A percentile compares a stretch with the other conserved stretches of the same genome.
phyloP scores from a whole-genome alignment of 2,888 invertebrate genomes.

The Chymomyza caudatula region DNA sequence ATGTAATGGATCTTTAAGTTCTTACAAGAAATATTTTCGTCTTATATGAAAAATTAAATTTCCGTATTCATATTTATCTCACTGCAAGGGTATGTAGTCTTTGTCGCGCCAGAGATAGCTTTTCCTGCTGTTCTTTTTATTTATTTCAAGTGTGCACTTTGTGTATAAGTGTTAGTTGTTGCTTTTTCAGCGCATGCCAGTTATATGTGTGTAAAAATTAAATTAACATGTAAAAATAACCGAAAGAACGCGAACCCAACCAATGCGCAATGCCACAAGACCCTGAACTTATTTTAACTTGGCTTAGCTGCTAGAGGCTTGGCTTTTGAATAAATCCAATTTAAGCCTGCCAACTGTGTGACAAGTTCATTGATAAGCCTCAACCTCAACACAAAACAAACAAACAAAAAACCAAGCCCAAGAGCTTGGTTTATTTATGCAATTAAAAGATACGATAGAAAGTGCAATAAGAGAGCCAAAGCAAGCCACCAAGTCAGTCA shows the following conservation, averaged over 20 bases:
- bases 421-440: slow-evolving; percentile 45
- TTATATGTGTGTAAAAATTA: slow-evolving; percentile 49
- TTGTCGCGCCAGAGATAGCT: not conserved
- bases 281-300: slow-evolving; percentile 17
- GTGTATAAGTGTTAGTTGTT: slow-evolving; percentile 23
- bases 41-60: too few relatives aligned
- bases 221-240: slow-evolving; percentile 47
- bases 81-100: not conserved
- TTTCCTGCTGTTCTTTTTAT: not conserved
- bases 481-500: slow-evolving; percentile 13
- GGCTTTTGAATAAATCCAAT: not conserved
- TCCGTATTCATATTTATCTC: too few relatives aligned
- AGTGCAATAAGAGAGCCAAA: slow-evolving; percentile 16
- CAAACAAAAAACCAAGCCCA: not conserved
- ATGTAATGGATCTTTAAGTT: too few relatives aligned
- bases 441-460: slow-evolving; percentile 30
- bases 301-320: not conserved
- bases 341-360: not conserved
- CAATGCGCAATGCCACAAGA: not conserved
- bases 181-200: slow-evolving; percentile 17
- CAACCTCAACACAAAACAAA: not conserved
- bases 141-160: not conserved
- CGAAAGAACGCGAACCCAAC: not conserved
- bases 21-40: too few relatives aligned
- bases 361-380: not conserved